Conservation (phyloP, 2,797 vertebrate genomes). For the Siniperca undulata region DNA sequence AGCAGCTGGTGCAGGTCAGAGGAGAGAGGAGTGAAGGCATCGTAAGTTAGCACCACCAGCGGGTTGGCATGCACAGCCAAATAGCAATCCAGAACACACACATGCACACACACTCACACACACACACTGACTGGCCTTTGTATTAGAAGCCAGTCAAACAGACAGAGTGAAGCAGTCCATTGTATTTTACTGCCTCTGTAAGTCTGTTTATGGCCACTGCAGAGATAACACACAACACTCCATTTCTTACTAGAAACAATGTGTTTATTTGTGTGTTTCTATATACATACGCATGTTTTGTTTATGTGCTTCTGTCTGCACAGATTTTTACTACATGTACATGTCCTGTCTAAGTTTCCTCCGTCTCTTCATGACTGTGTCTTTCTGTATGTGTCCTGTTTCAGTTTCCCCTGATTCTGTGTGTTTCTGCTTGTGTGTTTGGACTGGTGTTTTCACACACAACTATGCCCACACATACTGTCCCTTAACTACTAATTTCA, state of each 20-base stretch:
- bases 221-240: conserved; percentile 71
- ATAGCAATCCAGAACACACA: background rate
- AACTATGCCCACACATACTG: background rate
- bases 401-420: conserved; percentile 33
- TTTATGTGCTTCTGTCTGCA: conserved; percentile 11
- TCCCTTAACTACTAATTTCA: conserved; percentile 23
- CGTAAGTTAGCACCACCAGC: too few species aligned
- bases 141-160: conserved; percentile 61
- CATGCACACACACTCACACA: conserved; percentile 11
- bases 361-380: background rate
- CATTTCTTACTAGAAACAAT: conserved; percentile 78
- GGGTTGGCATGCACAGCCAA: too few species aligned
- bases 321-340: conserved; percentile 1
- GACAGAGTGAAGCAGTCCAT: conserved; percentile 65
- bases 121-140: conserved; percentile 31
- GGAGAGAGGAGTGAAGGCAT: too few species aligned
- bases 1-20: too few species aligned
- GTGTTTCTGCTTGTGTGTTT: conserved; percentile 29
- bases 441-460: conserved; percentile 9
- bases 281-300: conserved; percentile 41
- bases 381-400: conserved; percentile 21
- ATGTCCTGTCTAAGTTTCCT: conserved; percentile 26
- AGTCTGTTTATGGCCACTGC: conserved; percentile 68
- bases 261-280: conserved; percentile 49
- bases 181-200: conserved; percentile 68